Evolutionary conservation across 53 echinoderm and acorn worm species (phyloP).

Genomic region (Zoroaster sp.): DNA sequence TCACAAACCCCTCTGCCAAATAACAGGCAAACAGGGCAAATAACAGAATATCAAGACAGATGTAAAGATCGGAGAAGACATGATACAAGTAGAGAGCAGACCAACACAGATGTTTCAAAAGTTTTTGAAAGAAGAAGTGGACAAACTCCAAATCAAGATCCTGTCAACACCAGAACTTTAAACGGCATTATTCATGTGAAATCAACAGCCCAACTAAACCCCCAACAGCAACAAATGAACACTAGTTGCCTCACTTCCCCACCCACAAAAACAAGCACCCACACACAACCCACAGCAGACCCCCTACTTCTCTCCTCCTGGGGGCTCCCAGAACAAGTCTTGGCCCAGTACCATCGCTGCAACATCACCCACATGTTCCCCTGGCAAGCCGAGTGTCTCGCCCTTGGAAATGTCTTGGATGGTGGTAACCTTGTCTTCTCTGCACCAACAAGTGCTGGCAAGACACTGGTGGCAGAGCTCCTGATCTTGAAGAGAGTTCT

Average conservation of each 20-base stretch:
- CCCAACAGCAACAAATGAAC: neutral
- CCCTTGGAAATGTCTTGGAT: conserved; percentile 71
- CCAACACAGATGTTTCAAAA: neutral
- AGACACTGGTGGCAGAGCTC: conserved; percentile 97
- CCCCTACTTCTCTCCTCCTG: conserved; percentile 89
- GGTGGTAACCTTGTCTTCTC: conserved; percentile 96
- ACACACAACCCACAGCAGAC: conserved; percentile 62
- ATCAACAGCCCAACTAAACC: neutral
- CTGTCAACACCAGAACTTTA: too few relatives aligned
- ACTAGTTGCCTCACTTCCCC: neutral
- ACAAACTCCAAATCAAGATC: too few relatives aligned
- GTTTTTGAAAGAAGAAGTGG: neutral
- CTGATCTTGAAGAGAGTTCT: conserved; percentile 89
- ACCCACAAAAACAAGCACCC: conserved; percentile 47
- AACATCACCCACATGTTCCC: conserved; percentile 90
- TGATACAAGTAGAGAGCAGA: neutral
- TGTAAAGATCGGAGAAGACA: neutral
- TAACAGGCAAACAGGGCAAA: neutral
- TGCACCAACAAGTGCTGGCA: conserved; percentile 98
- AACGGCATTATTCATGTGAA: too few relatives aligned
- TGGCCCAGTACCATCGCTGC: conserved; percentile 84
- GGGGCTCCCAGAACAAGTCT: conserved; percentile 85
- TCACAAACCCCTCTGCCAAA: neutral
- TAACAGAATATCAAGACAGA: neutral
- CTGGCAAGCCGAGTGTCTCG: conserved; percentile 95